Evolutionary conservation across 2,113 vertebrate species (phyloP), one percentile per base, ranked within the genome.

Genomic region (Actinemys pallida): DNA sequence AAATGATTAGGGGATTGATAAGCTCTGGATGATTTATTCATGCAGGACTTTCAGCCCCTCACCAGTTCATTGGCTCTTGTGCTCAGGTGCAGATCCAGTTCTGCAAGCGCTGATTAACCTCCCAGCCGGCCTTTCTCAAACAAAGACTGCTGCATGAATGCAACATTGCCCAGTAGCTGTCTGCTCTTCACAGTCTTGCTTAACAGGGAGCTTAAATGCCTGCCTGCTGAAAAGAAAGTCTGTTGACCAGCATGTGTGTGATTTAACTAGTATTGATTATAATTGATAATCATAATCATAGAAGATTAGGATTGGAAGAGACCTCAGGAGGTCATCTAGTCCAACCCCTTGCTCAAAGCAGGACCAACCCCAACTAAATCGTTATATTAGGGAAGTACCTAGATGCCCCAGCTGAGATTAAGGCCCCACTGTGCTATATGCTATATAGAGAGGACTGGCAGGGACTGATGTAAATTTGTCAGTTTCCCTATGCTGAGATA

Each of bases 241-340:
- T 94, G 95, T 96, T 96, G 97, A 85, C 94, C 96, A 96, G 76
- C 72, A 93, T 93, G 42, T 72, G 88, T 83, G 82, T 90, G 95
- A 95, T 92, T 95, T 90, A 79, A 96, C 97, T 97, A 97, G 96
- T 93, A 96, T 95, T 95, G 95, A 90, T 90, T 89, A 83, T 14
- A 62, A 31, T 35, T 54, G 53, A 54, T 19, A 53, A 53, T 53
- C 17, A 53, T 19, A 53, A 17, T 49, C 49, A 49, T 14, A 50
- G 50, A 52, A 52, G 14, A 7, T 53, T 5, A 53, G 52, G 52
- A 2, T 6, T 53, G 16, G 5, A 53, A 53, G 52, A 6, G 52
- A 53, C 52, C 52, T 53, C 52, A 53, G 52, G 52, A 53, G 52
- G 16, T 53, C 52, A 53, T 53, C 52, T 53, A 53, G 52, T 53